These are phyloP conservation scores for Chauna torquata DNA, from an alignment of 2,113 vertebrate species.

Conservation along the genomic window DNA sequence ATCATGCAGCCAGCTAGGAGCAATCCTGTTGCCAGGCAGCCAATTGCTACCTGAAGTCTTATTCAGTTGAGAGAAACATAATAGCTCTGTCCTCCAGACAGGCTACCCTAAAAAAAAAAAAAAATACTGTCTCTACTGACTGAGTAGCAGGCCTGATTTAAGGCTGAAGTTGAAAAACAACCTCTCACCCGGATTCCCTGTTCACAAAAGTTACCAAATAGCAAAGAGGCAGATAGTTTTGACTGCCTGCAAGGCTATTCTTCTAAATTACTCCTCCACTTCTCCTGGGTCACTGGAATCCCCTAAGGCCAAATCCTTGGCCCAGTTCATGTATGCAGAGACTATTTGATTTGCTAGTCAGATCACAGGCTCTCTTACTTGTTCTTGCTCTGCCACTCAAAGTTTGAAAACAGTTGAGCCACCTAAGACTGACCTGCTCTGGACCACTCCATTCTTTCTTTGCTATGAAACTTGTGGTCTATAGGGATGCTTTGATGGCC, in stretches of 20 bases:
- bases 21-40: neutral
- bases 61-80: neutral
- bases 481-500: neutral
- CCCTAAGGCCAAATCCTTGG: too few relatives aligned
- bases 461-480: neutral
- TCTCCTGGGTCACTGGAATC: neutral
- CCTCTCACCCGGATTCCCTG: neutral
- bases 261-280: neutral
- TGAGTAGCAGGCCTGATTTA: neutral
- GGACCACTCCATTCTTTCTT: neutral
- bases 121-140: neutral
- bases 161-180: neutral
- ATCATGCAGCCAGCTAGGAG: neutral
- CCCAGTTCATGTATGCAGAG: neutral
- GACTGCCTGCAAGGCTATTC: neutral
- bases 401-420: neutral
- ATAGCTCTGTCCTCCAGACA: neutral
- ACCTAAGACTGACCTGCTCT: neutral
- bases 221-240: neutral
- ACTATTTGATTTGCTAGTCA: neutral
- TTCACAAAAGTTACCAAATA: neutral
- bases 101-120: neutral
- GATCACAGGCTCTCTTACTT: rapidly evolving
- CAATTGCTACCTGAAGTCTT: neutral
- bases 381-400: neutral